Evolutionary conservation across 2,113 vertebrate species (phyloP), one percentile per base, ranked within the genome.

Genomic region (Hippocampus guttulatus): DNA sequence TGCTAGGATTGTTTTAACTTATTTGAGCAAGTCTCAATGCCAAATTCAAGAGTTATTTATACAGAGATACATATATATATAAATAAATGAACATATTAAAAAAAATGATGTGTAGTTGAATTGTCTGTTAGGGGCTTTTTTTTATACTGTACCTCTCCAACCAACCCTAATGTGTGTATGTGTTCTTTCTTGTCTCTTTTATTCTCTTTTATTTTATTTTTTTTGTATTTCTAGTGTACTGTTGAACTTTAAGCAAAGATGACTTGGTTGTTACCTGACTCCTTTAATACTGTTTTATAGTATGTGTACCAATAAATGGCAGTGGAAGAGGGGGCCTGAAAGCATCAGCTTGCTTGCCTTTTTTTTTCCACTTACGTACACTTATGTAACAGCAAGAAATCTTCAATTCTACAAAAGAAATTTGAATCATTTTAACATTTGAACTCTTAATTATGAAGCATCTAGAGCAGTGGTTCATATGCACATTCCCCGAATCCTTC

Each of bases 201-300:
- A 27, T 27, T 30, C 3, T 30, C 0, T 30, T 30, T 30, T 30
- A 3, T 27, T 15, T 43, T 47, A 27, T 64, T 91, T 88, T 91
- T 91, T 93, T 93, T 93, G 87, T 93, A 92, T 91, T 92, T 91
- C 91, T 92, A 92, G 91, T 88, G 92, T 93, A 91, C 76, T 91
- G 91, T 93, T 92, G 82, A 87, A 93, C 89, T 92, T 91, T 83
- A 92, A 93, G 91, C 88, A 91, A 92, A 87, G 88, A 88, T 83
- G 88, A 91, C 87, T 91, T 84, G 86, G 88, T 92, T 92, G 91
- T 93, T 92, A 89, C 89, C 85, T 85, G 89, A 89, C 90, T 93
- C 89, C 92, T 94, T 94, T 93, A 93, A 93, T 94, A 94, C 93
- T 91, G 91, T 94, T 94, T 94, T 94, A 93, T 94, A 94, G 93